Evolutionary conservation across 2,113 vertebrate species (phyloP).

Genomic region (Meriones unguiculatus): DNA sequence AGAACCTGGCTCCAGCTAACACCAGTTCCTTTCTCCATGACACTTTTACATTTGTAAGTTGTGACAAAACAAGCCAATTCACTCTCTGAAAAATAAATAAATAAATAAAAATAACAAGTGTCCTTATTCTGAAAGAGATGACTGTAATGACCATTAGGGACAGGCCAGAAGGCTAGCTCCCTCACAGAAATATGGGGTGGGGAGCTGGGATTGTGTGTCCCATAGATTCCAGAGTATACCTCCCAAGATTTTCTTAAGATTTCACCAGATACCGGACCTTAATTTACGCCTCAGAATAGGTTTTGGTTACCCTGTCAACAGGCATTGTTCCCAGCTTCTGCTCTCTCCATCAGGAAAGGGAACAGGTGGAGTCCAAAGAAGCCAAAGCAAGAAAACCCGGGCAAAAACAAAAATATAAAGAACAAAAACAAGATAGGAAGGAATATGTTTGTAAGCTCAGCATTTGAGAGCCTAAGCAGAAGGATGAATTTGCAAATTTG

Average conservation of each 20-base stretch:
- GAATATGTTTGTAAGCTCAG: not conserved
- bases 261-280: not conserved
- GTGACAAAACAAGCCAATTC: constrained; percentile 12
- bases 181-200: not conserved
- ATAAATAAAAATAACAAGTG: not conserved
- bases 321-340: not conserved
- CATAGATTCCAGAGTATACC: not conserved
- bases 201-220: not conserved
- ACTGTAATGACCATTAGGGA: not conserved
- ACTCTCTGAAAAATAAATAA: no score
- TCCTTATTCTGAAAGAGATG: not conserved
- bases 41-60: not conserved
- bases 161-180: not conserved
- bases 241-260: not conserved
- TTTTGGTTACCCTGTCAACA: not conserved
- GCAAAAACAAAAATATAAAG: not conserved
- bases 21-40: not conserved
- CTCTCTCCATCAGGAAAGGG: not conserved
- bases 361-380: no score
- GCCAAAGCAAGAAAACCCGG: not conserved
- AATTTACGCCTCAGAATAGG: constrained; percentile 5
- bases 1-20: not conserved
- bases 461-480: not conserved
- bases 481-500: not conserved
- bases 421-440: not conserved